Evolutionary conservation across 64 coral and sea anemone species (phyloP), one percentile per base, ranked within the genome.

Genomic region (Dendrophyllia cribrosa): DNA sequence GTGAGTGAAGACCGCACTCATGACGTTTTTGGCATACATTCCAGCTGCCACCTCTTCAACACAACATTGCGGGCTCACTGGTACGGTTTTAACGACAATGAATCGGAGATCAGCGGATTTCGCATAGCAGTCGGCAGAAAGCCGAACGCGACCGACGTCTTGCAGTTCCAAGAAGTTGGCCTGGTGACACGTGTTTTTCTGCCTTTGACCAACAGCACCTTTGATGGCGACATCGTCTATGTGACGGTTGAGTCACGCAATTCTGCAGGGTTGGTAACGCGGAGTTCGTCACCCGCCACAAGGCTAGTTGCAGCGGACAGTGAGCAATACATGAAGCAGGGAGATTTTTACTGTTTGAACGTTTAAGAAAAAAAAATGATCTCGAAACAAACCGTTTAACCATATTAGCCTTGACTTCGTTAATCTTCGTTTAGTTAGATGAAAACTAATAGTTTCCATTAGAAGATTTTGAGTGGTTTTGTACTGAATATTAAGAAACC

Each of bases 31-130:
- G 88, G 92, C 15, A 83, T 94, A 9, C 96, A 98, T 56, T 91
- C 96, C 10, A 79, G 78, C 79, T 98, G 96, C 61, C 96, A 98
- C 69, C 73, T 98, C 1, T 91, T 70, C 26, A 98, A 98, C 83
- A 71, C 75, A 21, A 98, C 95, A 11, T 12, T 97, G 25, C 91
- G 95, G 16, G 73, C 85, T 80, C 91, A 93, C 26, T 97, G 95
- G 96, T 91, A 46, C 20, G 86, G 70, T 7, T 98, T 97, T 47
- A 56, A 82, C 25, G 95, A 97, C 60, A 21, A 78, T 20, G 81
- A 97, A 72, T 94, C 95, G 6, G 75, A 74, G 1, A 97, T 97
- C 25, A 77, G 20, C 19, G 71, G 74, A 43, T 96, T 96, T 68
- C 81, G 88, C 6, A 72, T 96, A 4, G 91, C 86, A 43, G 45